phyloP scores from a whole-genome alignment of 2,113 vertebrate species.

The Vidua macroura region DNA sequence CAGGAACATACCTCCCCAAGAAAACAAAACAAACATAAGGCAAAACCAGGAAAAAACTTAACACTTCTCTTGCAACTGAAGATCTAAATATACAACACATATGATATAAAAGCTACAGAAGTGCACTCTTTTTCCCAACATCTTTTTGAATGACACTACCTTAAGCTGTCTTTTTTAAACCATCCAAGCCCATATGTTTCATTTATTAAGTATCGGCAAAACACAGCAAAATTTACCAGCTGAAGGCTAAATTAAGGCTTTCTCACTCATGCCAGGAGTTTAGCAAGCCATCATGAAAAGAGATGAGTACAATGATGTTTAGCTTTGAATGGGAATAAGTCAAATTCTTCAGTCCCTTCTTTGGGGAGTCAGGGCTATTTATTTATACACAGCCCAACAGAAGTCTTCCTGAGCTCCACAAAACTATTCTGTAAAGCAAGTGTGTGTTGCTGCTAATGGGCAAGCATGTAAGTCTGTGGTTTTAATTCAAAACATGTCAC shows the following conservation, averaged over 20 bases:
- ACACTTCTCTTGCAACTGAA: background rate
- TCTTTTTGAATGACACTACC: background rate
- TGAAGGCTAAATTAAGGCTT: background rate
- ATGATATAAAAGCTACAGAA: background rate
- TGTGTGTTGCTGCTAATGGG: background rate
- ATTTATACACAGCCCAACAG: background rate
- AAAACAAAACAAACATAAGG: background rate
- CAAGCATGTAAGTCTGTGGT: background rate
- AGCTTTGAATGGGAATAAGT: background rate
- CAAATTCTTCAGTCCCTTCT: background rate
- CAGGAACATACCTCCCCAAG: background rate
- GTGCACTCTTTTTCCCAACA: background rate
- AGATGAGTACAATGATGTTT: background rate
- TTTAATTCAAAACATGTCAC: background rate
- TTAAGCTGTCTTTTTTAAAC: background rate
- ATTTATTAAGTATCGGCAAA: background rate
- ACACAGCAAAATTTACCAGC: background rate
- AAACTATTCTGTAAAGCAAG: background rate
- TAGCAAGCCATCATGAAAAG: background rate
- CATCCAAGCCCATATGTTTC: background rate
- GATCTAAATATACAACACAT: background rate
- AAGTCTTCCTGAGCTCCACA: background rate
- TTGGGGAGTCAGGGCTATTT: rapidly evolving
- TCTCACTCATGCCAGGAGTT: background rate
- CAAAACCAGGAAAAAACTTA: background rate